Percentiles rank a stretch among this genome's conserved stretches.
Evolutionary conservation across 2,888 invertebrate genomes (phyloP).

Genomic region (Cremastinae sp.): DNA sequence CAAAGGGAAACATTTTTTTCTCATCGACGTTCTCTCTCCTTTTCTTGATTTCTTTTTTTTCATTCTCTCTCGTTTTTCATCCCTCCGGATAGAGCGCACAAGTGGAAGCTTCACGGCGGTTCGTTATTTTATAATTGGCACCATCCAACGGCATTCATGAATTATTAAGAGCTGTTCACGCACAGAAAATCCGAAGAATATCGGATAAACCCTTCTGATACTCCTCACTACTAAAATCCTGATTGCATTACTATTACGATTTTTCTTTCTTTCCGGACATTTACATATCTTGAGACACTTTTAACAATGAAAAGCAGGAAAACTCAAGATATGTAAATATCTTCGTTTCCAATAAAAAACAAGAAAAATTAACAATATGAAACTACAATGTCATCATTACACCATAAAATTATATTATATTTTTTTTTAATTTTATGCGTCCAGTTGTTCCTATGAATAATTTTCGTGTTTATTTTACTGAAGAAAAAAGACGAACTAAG

Average conservation of each 20-base stretch:
- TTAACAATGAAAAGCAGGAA: neutral
- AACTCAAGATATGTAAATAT: no score
- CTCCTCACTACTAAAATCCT: slow-evolving; percentile 19
- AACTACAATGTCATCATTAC: no score
- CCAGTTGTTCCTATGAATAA: no score
- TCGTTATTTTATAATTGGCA: slow-evolving; percentile 78
- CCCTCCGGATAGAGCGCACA: slow-evolving; percentile 3
- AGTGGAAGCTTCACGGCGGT: slow-evolving; percentile 54
- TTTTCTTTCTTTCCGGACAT: slow-evolving; percentile 7
- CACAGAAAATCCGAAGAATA: slow-evolving; percentile 64
- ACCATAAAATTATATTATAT: no score
- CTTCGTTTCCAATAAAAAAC: no score
- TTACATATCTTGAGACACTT: neutral
- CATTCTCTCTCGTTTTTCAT: slow-evolving; percentile 20
- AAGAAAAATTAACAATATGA: no score
- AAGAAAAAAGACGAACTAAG: no score
- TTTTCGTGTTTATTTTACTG: no score
- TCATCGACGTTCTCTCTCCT: slow-evolving; percentile 25
- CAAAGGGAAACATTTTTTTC: slow-evolving; percentile 63
- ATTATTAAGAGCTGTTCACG: slow-evolving; percentile 73
- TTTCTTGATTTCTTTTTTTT: slow-evolving; percentile 12
- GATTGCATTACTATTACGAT: slow-evolving; percentile 20
- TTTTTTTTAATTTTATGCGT: no score
- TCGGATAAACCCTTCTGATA: slow-evolving; percentile 65
- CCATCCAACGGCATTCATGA: slow-evolving; percentile 75